phyloP scores from a whole-genome alignment of 2,888 invertebrate genomes.

The Drosophila nigricruria region DNA sequence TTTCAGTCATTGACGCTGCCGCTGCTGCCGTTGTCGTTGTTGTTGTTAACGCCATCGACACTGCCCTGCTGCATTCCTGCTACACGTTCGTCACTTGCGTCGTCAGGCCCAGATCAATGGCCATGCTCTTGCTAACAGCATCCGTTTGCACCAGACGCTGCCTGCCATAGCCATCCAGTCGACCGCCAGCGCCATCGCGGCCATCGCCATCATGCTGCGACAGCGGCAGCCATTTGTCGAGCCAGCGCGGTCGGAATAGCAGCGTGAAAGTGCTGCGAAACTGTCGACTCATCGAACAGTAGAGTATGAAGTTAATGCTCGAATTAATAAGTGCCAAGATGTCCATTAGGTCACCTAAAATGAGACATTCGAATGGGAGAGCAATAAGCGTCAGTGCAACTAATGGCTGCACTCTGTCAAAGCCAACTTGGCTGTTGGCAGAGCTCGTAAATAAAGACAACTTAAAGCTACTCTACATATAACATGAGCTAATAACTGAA shows the following conservation, averaged over 20 bases:
- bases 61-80: slow-evolving; percentile 78
- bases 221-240: slow-evolving; percentile 85
- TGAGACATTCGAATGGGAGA: slow-evolving; percentile 36
- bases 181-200: slow-evolving; percentile 43
- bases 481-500: slow-evolving; percentile 6
- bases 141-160: slow-evolving; percentile 74
- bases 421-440: not conserved
- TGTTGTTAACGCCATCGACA: slow-evolving; percentile 49
- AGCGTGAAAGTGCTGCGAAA: slow-evolving; percentile 93
- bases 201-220: slow-evolving; percentile 81
- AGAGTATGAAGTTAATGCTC: slow-evolving; percentile 96
- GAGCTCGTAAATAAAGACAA: not conserved
- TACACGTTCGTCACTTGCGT: slow-evolving; percentile 86
- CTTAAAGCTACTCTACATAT: not conserved
- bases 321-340: slow-evolving; percentile 95
- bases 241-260: slow-evolving; percentile 89
- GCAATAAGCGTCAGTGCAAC: slow-evolving; percentile 30
- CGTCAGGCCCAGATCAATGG: slow-evolving; percentile 78
- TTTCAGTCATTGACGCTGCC: slow-evolving; percentile 42
- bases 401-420: not conserved
- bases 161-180: slow-evolving; percentile 67
- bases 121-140: slow-evolving; percentile 77
- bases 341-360: slow-evolving; percentile 93
- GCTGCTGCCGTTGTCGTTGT: slow-evolving; percentile 29
- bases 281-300: slow-evolving; percentile 97